These are phyloP conservation scores for Orthonyx spaldingii DNA, from an alignment of 2,113 vertebrate species.

Conservation along the genomic window DNA sequence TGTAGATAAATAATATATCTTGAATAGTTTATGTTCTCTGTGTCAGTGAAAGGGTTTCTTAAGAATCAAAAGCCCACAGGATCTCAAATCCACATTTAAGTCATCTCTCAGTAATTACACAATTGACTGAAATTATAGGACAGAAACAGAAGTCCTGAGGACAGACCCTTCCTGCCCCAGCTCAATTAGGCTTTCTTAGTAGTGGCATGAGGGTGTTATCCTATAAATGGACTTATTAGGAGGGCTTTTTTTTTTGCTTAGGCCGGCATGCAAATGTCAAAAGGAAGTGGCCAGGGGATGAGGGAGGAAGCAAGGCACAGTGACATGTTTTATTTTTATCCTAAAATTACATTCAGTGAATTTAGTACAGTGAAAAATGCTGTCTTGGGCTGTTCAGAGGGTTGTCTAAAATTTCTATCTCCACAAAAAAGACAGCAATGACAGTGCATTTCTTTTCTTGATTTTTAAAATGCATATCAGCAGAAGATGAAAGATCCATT, in stretches of 20 bases:
- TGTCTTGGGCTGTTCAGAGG: not conserved
- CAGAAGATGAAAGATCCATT: not conserved
- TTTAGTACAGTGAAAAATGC: not conserved
- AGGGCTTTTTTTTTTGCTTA: not conserved
- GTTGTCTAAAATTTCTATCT: not conserved
- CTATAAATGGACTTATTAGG: not conserved
- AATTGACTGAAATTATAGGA: not conserved
- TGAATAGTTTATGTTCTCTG: not conserved
- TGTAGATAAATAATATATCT: not conserved
- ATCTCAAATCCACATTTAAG: not conserved
- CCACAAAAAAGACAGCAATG: not conserved
- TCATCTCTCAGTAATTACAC: not conserved
- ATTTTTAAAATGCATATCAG: not conserved
- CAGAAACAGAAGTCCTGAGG: not conserved
- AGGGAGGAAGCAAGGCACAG: not conserved
- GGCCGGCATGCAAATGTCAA: not conserved
- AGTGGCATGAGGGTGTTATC: not conserved
- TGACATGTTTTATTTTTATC: not conserved
- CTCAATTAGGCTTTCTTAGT: not conserved
- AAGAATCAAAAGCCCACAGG: not conserved
- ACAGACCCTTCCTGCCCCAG: not conserved
- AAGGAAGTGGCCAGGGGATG: not conserved
- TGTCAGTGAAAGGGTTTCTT: not conserved
- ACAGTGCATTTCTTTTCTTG: not conserved
- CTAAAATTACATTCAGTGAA: not conserved